A percentile compares a stretch with the other conserved stretches of the same genome.
phyloP scores from a whole-genome alignment of 2,888 invertebrate genomes.

The Andricus quercusramuli region DNA sequence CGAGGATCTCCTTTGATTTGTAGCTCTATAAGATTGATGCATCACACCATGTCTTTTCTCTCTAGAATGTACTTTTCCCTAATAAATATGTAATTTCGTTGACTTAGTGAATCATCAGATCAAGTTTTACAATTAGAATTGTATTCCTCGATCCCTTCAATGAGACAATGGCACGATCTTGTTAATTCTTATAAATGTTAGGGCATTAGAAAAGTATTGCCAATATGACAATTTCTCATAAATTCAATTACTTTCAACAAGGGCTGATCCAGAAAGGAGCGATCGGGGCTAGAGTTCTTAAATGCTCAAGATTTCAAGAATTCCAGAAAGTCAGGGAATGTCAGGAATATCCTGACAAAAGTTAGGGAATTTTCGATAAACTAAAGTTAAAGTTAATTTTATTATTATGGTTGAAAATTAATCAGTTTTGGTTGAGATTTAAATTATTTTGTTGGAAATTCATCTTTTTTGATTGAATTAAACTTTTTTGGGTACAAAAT shows the following conservation, averaged over 20 bases:
- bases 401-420: too few relatives aligned
- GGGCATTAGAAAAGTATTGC: not conserved
- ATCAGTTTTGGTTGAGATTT: too few relatives aligned
- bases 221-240: not conserved
- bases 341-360: too few relatives aligned
- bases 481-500: too few relatives aligned
- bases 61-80: not conserved
- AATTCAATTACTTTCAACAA: not conserved
- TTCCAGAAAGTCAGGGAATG: too few relatives aligned
- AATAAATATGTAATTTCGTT: slow-evolving; percentile 30
- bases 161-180: slow-evolving; percentile 5
- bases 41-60: slow-evolving; percentile 25
- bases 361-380: too few relatives aligned
- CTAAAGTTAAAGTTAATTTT: too few relatives aligned
- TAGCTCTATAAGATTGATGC: not conserved
- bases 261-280: too few relatives aligned
- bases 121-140: not conserved
- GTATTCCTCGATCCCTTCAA: not conserved
- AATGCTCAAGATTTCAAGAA: too few relatives aligned
- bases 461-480: too few relatives aligned
- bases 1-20: not conserved
- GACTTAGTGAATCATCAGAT: slow-evolving; percentile 23
- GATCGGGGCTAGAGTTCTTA: too few relatives aligned
- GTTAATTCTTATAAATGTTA: not conserved
- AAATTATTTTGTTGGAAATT: too few relatives aligned